Percentiles rank a stretch among this genome's conserved stretches.
Evolutionary conservation across 2,113 vertebrate species (phyloP).

Genomic region (Microcebus murinus): DNA sequence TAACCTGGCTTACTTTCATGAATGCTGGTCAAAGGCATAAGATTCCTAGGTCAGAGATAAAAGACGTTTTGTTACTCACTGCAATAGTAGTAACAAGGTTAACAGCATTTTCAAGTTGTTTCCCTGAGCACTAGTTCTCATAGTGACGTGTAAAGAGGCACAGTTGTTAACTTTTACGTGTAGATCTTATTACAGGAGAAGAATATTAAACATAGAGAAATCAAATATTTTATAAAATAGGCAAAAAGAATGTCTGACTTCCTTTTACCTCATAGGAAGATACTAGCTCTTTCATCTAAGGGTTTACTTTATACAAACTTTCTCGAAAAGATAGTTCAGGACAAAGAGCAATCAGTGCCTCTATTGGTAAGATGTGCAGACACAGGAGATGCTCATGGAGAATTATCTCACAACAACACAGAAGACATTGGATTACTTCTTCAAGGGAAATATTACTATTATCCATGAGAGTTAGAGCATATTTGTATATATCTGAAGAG

Average conservation of each 20-base stretch:
- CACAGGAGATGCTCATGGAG: not conserved
- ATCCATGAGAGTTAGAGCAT: not conserved
- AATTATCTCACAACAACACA: not conserved
- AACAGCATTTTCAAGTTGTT: not conserved
- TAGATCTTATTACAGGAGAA: not conserved
- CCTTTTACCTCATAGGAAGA: not conserved
- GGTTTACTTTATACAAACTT: not conserved
- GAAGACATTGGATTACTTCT: not conserved
- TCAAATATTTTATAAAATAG: not conserved
- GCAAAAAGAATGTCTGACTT: not conserved
- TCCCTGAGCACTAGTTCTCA: not conserved
- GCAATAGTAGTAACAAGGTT: not conserved
- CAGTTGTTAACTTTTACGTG: rapidly evolving
- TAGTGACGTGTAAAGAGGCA: not conserved
- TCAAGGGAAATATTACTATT: not conserved
- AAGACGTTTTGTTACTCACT: not conserved
- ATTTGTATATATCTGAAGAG: not conserved
- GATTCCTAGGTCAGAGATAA: not conserved
- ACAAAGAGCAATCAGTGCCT: not conserved
- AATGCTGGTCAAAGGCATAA: not conserved
- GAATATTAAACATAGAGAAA: not conserved
- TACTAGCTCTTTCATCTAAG: not conserved
- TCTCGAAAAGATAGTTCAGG: not conserved
- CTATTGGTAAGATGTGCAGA: not conserved
- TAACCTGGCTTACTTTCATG: not conserved